Base-by-base conservation (phyloP, 2,113 vertebrate species). In the Ictalurus punctatus region DNA sequence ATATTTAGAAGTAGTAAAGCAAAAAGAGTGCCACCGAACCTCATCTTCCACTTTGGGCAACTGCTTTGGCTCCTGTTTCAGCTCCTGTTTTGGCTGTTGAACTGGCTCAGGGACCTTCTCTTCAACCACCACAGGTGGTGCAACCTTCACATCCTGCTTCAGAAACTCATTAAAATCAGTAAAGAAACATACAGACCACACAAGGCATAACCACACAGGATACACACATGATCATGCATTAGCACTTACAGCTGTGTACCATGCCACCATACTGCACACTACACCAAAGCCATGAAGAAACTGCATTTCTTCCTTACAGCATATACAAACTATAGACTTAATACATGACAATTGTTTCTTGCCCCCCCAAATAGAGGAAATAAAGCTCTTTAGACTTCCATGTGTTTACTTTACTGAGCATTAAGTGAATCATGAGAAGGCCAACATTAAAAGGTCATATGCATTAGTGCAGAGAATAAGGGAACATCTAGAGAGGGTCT, bases 101-200 rank as follows among this genome's bases (percentile, higher is more conserved):
- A 89, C 87, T 10, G 74, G 54, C 54, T 69, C 87, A 54, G 30
- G 74, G 3, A 87, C 86, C 13, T 89, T 82, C 87, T 93, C 89
- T 23, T 86, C 58, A 73, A 88, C 94, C 79, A 90, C 89, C 63
- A 94, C 96, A 2, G 92, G 74, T n/a, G 92, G 79, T n/a, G 92
- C 93, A 0, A 76, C 27, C 91, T 95, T 96, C 6, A 90, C 78
- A 59, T 8, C 90, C 95, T 96, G 40, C 10, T 48, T 19, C 37
- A 73, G 5, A 89, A 52, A 40, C 63, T 1, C 52, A 81, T 12
- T 0, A 13, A 48, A 48, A 34, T 74, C 30, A 69, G n/a, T 10
- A 10, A 52, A 58, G n/a, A 54, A 6, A 54, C 13, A 79, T 30
- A 30, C 52, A 81, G 8, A 44, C 2, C 14, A 10, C 0, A 71